Evolutionary conservation across 2,888 invertebrate species (phyloP), one percentile per base, ranked within the genome.

Genomic region (Microplitis deprimator): DNA sequence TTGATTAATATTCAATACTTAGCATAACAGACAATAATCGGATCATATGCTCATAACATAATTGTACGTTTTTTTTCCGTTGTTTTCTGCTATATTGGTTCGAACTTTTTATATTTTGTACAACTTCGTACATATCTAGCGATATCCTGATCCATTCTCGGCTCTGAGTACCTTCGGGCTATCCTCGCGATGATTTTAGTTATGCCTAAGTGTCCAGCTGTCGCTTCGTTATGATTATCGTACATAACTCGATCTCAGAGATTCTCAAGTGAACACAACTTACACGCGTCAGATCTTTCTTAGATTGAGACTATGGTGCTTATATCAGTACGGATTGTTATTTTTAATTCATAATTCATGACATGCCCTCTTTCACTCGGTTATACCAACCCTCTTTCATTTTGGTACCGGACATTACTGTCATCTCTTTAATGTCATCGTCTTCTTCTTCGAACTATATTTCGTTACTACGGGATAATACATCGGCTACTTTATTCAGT

Each of bases 161-260:
- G 84, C 85, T 84, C 85, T 64, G 79, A 85, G 60, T 79, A 84
- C 6, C 50, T 40, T 10, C 71, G 20, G 2, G 67, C 40, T 8
- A 68, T 13, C 6, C 61, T 6, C 1, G 65, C 6, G 10, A 72
- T 76, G 5, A 76, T 75, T 40, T 79, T 77, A 1, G 68, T 75
- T 0, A 77, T 73, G 0, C 83, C 82, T 3, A 79, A 69, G 59
- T 84, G 83, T 10, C 79, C 84, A 0, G 81, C 73, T 70, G 78
- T 4, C 7, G 79, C 72, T 3, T 13, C 71, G 40, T 81, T 75
- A 60, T 82, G 80, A 20, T 60, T 73, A 8, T 79, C 81, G 13
- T 59, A 13, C 7, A 73, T 8, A 6, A 77, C 41, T 29, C 17
- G 3, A 0, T 1, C 7, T 8, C 76, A 1, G 20, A 50, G 1